Base-by-base conservation (phyloP, 2,888 invertebrate genomes). In the Cosmia trapezina region DNA sequence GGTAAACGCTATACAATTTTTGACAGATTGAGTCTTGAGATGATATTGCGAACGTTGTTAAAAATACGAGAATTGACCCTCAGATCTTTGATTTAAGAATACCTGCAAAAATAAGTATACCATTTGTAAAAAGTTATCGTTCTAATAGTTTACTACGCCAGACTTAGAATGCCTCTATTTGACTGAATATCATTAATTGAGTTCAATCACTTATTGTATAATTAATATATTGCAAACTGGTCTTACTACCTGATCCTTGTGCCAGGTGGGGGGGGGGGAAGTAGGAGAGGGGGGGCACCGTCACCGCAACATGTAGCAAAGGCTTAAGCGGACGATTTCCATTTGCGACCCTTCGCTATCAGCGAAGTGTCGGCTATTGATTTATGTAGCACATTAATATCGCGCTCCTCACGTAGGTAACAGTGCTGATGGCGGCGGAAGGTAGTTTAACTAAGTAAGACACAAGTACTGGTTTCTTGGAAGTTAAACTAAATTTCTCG, bases 291-390 rank as follows among this genome's bases (percentile, higher is more conserved):
- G 19, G 22, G 43, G 37, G 53, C 14, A 49, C 22, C 41, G 43
- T 70, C 45, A 76, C 84, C 84, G 76, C 84, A 79, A 86, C 84
- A 66, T 76, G 73, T 76, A 79, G 66, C 73, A 62, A 69, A 66
- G 73, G 73, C 80, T 82, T 79, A 80, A 79, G 80, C 71, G 69
- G 66, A 72, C 66, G 64, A 71, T 76, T 84, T 80, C 80, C 76
- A 86, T 79, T 83, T 82, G 73, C 60, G 70, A 72, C 56, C 71
- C 83, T 70, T 64, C 71, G 68, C 70, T 80, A 75, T 83, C 78
- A 73, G 73, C 57, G 62, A 66, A 75, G 66, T 33, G 51, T 28
- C 57, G 72, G 57, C 53, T 70, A 72, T 77, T 75, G 80, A 80
- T 83, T 70, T 77, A 80, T 75, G 62, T 65, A 51, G 59, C 69